Percentiles rank a stretch among this genome's conserved stretches.
These are phyloP conservation scores for Drosophila histrio DNA, from an alignment of 2,888 invertebrate species.

Conservation along the genomic window DNA sequence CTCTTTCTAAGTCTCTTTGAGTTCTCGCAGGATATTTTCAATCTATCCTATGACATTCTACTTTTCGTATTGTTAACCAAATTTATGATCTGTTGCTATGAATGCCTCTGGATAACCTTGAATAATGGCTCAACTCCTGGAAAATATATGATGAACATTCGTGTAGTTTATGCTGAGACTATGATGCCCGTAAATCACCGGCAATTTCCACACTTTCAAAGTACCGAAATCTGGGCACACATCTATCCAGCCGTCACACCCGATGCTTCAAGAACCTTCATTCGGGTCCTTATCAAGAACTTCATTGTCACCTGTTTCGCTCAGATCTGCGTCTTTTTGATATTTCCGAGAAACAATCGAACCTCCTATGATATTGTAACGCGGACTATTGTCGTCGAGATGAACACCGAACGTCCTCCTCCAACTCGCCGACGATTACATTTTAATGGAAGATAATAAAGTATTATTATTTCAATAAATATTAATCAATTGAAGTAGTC, in stretches of 20 bases:
- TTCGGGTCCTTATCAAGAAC: conserved; percentile 93
- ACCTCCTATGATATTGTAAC: conserved; percentile 94
- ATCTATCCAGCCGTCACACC: conserved; percentile 89
- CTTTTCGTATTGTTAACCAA: conserved; percentile 91
- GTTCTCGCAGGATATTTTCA: conserved; percentile 7
- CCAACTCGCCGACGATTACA: neutral
- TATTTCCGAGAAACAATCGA: conserved; percentile 91
- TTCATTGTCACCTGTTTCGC: conserved; percentile 93
- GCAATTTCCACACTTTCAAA: conserved; percentile 23
- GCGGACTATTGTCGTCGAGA: conserved; percentile 94
- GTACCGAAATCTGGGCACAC: conserved; percentile 84
- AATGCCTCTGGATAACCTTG: conserved; percentile 86
- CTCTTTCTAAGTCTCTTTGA: neutral
- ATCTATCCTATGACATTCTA: conserved; percentile 91
- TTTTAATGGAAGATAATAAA: neutral
- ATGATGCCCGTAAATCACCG: conserved; percentile 86
- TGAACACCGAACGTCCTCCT: conserved; percentile 84
- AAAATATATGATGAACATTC: conserved; percentile 92
- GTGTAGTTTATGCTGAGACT: conserved; percentile 91
- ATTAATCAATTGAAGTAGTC: no score
- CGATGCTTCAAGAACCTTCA: conserved; percentile 88
- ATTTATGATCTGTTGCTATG: conserved; percentile 91
- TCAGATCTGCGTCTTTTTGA: conserved; percentile 92
- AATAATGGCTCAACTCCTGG: conserved; percentile 92
- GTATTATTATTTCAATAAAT: no score